These are phyloP conservation scores for Theocolax elegans DNA, from an alignment of 1,140 invertebrate species.

Conservation along the genomic window DNA sequence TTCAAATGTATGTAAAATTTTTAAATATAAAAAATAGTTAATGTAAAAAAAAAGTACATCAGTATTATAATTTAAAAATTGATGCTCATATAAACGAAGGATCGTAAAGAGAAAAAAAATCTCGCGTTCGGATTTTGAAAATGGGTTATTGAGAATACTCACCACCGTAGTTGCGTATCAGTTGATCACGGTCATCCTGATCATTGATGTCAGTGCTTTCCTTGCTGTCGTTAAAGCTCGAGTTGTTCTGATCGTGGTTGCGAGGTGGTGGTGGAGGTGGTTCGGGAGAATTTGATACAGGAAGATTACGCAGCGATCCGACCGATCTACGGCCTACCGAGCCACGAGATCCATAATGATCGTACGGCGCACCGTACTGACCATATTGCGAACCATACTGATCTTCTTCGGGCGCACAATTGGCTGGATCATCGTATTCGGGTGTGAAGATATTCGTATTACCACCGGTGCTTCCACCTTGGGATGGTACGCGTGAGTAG, in stretches of 20 bases:
- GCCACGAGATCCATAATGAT: conserved; percentile 86
- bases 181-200: conserved; percentile 81
- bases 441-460: conserved; percentile 70
- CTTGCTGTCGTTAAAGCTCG: conserved; percentile 89
- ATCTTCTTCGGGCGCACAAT: conserved; percentile 89
- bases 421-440: conserved; percentile 92
- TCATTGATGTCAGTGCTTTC: conserved; percentile 94
- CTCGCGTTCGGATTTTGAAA: not conserved
- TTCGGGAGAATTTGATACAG: conserved; percentile 78
- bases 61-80: too few species aligned
- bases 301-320: conserved; percentile 77
- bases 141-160: conserved; percentile 55
- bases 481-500: conserved; percentile 72
- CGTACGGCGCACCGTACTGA: conserved; percentile 83
- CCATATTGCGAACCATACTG: conserved; percentile 88
- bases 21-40: too few species aligned
- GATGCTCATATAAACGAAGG: too few species aligned
- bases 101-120: not conserved
- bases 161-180: conserved; percentile 80
- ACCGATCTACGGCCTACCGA: conserved; percentile 78
- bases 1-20: too few species aligned
- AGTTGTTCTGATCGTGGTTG: conserved; percentile 78
- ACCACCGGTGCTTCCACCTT: conserved; percentile 63
- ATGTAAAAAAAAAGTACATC: too few species aligned
- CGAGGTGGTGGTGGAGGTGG: conserved; percentile 84